Evolutionary conservation across 2,113 vertebrate genomes (phyloP).

Genomic region (Arothron firmamentum): DNA sequence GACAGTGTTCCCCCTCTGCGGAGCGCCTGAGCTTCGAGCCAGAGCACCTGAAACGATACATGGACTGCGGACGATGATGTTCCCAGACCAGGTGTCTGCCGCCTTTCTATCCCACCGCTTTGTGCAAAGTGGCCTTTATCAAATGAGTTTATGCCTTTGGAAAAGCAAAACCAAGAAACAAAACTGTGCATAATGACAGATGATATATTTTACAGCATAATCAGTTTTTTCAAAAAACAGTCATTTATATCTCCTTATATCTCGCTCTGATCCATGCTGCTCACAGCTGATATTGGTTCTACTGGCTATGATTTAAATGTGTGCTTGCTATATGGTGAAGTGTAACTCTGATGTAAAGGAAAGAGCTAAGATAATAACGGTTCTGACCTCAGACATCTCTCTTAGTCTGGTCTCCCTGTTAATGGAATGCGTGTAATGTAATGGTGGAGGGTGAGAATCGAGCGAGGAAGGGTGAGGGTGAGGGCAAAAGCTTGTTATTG

Average conservation of each 20-base stretch:
- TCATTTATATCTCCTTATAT: too few species aligned
- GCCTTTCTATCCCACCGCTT: constrained; percentile 5
- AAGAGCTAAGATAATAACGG: constrained; percentile 69
- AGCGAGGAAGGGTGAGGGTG: constrained; percentile 34
- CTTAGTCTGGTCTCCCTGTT: constrained; percentile 57
- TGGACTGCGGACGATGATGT: constrained; percentile 10
- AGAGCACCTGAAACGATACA: neutral
- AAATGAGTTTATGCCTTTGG: constrained; percentile 19
- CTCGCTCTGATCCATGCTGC: neutral
- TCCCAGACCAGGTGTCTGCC: constrained; percentile 7
- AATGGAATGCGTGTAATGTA: constrained; percentile 67
- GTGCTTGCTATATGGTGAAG: constrained; percentile 64
- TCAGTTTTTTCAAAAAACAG: constrained; percentile 43
- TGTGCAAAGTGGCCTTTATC: too few species aligned
- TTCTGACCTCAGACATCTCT: constrained; percentile 62
- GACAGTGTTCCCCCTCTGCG: constrained; percentile 10
- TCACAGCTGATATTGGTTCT: constrained; percentile 61
- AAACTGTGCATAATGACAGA: constrained; percentile 21
- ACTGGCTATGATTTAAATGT: constrained; percentile 77
- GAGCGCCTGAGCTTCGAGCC: constrained; percentile 8
- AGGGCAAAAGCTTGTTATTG: constrained; percentile 59
- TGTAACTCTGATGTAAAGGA: constrained; percentile 62
- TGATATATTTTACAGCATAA: constrained; percentile 34
- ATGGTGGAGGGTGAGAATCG: constrained; percentile 50
- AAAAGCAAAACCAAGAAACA: neutral